Evolutionary conservation across 2,888 invertebrate genomes (phyloP).

Genomic region (Cryptus viduatorius): DNA sequence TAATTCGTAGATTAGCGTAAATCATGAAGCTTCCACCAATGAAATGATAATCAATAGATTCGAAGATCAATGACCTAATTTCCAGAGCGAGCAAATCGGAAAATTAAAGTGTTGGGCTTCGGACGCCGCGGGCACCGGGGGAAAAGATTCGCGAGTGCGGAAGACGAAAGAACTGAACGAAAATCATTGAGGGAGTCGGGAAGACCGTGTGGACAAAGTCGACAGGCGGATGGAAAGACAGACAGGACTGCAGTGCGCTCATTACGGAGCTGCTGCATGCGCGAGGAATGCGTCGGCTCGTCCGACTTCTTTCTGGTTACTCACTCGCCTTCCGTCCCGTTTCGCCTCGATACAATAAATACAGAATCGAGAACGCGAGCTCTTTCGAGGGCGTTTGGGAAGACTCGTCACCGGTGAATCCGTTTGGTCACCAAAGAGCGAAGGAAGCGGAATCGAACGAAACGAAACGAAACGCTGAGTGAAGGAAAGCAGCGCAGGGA

Average conservation of each 20-base stretch:
- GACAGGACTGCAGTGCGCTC: slow-evolving; percentile 83
- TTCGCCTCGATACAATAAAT: slow-evolving; percentile 82
- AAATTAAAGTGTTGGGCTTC: not conserved
- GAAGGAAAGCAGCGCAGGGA: slow-evolving; percentile 72
- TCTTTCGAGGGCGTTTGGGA: slow-evolving; percentile 56
- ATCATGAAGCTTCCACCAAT: not conserved
- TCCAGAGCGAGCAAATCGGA: not conserved
- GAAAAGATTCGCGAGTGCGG: not conserved
- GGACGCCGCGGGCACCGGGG: too few species aligned
- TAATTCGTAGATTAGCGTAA: too few species aligned
- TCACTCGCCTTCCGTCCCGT: slow-evolving; percentile 59
- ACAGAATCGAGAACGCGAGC: slow-evolving; percentile 77
- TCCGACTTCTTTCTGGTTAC: slow-evolving; percentile 52
- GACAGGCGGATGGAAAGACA: slow-evolving; percentile 80
- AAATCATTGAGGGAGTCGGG: slow-evolving; percentile 17
- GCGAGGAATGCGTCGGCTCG: slow-evolving; percentile 81
- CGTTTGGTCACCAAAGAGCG: slow-evolving; percentile 46
- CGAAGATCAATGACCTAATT: not conserved
- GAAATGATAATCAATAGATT: not conserved
- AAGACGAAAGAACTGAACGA: slow-evolving; percentile 21
- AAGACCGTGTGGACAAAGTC: slow-evolving; percentile 67
- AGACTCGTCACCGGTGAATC: slow-evolving; percentile 31
- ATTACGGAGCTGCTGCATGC: slow-evolving; percentile 83
- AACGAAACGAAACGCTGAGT: slow-evolving; percentile 43
- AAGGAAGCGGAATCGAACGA: slow-evolving; percentile 19